phyloP scores from a whole-genome alignment of 2,888 invertebrate species.

The Ceraclea dissimilis region DNA sequence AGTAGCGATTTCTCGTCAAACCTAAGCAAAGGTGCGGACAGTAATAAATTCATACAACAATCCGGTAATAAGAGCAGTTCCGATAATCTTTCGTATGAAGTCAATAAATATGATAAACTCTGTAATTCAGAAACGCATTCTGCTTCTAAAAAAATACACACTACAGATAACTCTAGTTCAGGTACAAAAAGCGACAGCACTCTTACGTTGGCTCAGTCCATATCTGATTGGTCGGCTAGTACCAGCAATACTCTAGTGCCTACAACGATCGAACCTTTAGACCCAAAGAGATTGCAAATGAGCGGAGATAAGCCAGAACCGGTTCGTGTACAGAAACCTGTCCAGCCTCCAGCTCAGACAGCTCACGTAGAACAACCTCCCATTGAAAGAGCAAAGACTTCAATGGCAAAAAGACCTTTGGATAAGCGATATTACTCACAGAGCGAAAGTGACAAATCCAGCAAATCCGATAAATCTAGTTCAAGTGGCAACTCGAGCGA shows the following conservation, averaged over 20 bases:
- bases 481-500: slow-evolving; percentile 46
- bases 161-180: slow-evolving; percentile 53
- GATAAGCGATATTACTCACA: slow-evolving; percentile 36
- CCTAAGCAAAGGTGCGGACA: slow-evolving; percentile 36
- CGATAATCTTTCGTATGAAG: slow-evolving; percentile 43
- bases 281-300: slow-evolving; percentile 11
- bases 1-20: slow-evolving; percentile 51
- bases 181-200: slow-evolving; percentile 77
- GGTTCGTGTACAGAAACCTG: background rate
- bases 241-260: slow-evolving; percentile 68
- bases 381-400: slow-evolving; percentile 20
- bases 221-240: slow-evolving; percentile 79
- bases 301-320: background rate
- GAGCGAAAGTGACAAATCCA: slow-evolving; percentile 47
- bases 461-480: slow-evolving; percentile 48
- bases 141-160: slow-evolving; percentile 38
- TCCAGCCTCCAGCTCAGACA: background rate
- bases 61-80: slow-evolving; percentile 54
- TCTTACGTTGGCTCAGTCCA: slow-evolving; percentile 64
- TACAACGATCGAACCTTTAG: slow-evolving; percentile 47
- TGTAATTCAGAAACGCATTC: slow-evolving; percentile 52
- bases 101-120: slow-evolving; percentile 51
- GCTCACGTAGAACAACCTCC: slow-evolving; percentile 10
- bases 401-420: slow-evolving; percentile 27
- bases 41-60: slow-evolving; percentile 34